These are phyloP conservation scores for Mizuhopecten yessoensis DNA, from an alignment of 1,140 invertebrate species.

Conservation along the genomic window DNA sequence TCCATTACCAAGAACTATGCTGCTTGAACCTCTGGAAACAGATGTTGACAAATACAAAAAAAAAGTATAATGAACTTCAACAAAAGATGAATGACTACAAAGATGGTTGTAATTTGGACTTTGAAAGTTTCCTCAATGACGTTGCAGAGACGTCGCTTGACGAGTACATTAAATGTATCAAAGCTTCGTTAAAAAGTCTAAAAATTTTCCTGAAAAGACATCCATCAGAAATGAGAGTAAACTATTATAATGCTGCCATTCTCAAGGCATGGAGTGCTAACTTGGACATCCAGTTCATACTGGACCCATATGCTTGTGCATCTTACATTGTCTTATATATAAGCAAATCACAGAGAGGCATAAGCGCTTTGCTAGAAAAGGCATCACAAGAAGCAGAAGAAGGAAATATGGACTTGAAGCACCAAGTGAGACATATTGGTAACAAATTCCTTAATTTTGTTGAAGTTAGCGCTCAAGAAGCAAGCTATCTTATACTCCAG, in stretches of 20 bases:
- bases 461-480: conserved; percentile 64
- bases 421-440: conserved; percentile 61
- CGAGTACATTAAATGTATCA: conserved; percentile 61
- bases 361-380: conserved; percentile 53
- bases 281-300: conserved; percentile 60
- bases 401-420: conserved; percentile 57
- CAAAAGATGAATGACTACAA: conserved; percentile 55
- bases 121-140: conserved; percentile 48
- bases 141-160: conserved; percentile 48
- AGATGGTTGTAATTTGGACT: conserved; percentile 50
- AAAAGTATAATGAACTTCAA: conserved; percentile 43
- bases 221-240: conserved; percentile 55
- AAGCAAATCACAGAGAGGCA: conserved; percentile 61
- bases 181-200: conserved; percentile 47
- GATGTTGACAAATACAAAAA: conserved; percentile 53
- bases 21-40: conserved; percentile 60
- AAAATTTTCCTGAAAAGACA: conserved; percentile 60
- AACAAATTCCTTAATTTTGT: no score
- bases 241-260: conserved; percentile 24
- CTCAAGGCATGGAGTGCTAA: conserved; percentile 51
- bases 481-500: conserved; percentile 58
- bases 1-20: conserved; percentile 61
- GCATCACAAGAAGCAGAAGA: conserved; percentile 58
- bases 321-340: conserved; percentile 61
- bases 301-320: conserved; percentile 64